Evolutionary conservation across 2,797 vertebrate species (phyloP).

Genomic region (Enteromius trimaculatus): DNA sequence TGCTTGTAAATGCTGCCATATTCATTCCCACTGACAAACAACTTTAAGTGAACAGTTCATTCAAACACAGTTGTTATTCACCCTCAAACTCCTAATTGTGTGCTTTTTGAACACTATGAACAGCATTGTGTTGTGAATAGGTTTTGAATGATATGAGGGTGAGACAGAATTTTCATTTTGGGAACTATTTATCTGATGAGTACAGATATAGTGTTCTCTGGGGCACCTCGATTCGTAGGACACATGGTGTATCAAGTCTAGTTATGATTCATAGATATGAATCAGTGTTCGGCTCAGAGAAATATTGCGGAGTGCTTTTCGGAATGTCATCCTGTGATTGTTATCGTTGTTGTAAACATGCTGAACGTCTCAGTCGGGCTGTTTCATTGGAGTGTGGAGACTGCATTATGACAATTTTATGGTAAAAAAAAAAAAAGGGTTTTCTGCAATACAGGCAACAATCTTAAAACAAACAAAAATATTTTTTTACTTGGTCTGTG

Average conservation of each 20-base stretch:
- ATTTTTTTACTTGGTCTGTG: neutral
- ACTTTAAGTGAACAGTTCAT: neutral
- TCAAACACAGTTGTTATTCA: neutral
- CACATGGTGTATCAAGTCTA: too few relatives aligned
- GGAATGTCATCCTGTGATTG: conserved; percentile 14
- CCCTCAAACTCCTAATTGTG: neutral
- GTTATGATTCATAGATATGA: too few relatives aligned
- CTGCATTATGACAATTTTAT: neutral
- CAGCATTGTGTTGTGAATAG: neutral
- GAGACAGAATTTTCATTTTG: too few relatives aligned
- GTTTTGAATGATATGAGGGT: too few relatives aligned
- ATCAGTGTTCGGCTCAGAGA: too few relatives aligned
- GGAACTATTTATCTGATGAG: too few relatives aligned
- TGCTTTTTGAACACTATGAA: neutral
- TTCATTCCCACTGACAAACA: conserved; percentile 10
- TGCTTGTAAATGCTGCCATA: conserved; percentile 4
- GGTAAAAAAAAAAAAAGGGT: neutral
- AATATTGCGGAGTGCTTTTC: conserved; percentile 7
- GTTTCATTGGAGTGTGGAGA: neutral
- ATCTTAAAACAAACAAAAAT: neutral
- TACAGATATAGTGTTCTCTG: too few relatives aligned
- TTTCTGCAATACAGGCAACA: neutral
- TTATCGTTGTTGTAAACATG: neutral
- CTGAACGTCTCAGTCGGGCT: neutral
- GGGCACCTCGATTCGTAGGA: too few relatives aligned